Conservation (phyloP, 2,888 invertebrate species). For the Harpalus rufipes region DNA sequence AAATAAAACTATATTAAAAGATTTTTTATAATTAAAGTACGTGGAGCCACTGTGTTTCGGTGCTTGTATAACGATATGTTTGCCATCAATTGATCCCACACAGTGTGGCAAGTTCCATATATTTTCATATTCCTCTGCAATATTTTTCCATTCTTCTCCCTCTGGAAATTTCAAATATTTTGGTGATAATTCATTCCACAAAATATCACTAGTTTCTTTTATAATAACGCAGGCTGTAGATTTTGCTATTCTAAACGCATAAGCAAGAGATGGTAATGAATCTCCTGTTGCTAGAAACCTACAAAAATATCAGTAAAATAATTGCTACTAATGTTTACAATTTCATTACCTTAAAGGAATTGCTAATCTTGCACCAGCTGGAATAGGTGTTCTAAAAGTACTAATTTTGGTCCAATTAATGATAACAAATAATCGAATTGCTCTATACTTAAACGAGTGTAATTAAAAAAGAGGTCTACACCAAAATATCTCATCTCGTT, state of each 20-base stretch:
- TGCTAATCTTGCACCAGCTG: too few relatives aligned
- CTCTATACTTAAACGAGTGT: too few relatives aligned
- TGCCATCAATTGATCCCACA: constrained; percentile 57
- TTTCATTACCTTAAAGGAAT: too few relatives aligned
- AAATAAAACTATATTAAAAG: constrained; percentile 69
- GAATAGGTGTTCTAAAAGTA: too few relatives aligned
- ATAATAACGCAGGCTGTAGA: constrained; percentile 53
- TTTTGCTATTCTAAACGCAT: constrained; percentile 54
- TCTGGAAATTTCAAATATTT: constrained; percentile 54
- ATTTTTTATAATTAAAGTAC: constrained; percentile 70
- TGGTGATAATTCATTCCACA: constrained; percentile 41
- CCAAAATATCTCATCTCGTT: too few relatives aligned
- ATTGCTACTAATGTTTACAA: too few relatives aligned
- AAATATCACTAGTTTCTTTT: constrained; percentile 31
- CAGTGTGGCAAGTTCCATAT: constrained; percentile 70
- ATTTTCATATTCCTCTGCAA: constrained; percentile 67
- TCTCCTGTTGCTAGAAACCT: constrained; percentile 63
- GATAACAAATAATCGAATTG: too few relatives aligned
- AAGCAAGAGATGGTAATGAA: constrained; percentile 51
- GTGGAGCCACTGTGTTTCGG: constrained; percentile 69
- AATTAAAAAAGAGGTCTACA: too few relatives aligned
- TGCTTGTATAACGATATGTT: constrained; percentile 69
- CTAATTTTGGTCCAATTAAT: too few relatives aligned
- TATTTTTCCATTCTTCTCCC: constrained; percentile 68
- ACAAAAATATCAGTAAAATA: too few relatives aligned